A percentile compares a stretch with the other conserved stretches of the same genome.
These are phyloP conservation scores for Parnassius smintheus DNA, from an alignment of 2,888 invertebrate species.

Conservation along the genomic window DNA sequence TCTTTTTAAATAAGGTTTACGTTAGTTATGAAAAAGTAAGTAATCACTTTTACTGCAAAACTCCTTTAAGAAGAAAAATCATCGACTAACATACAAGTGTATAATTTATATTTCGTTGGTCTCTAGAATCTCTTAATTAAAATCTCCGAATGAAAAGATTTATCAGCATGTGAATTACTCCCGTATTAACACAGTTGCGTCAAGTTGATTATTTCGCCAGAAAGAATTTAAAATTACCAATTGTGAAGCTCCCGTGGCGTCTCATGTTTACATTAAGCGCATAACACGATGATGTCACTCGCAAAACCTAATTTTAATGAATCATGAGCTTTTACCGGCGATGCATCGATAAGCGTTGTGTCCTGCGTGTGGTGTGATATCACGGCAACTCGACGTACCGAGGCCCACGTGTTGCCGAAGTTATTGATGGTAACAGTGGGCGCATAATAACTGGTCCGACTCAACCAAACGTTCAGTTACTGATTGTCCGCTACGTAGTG, in stretches of 20 bases:
- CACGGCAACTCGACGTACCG: conserved; percentile 45
- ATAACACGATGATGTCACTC: conserved; percentile 70
- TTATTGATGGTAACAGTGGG: conserved; percentile 73
- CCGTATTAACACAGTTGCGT: background rate
- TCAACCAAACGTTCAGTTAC: conserved; percentile 68
- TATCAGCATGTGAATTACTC: too few species aligned
- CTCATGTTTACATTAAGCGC: conserved; percentile 56
- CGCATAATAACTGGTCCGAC: conserved; percentile 77
- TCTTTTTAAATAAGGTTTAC: too few species aligned
- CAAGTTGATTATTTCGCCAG: conserved; percentile 8
- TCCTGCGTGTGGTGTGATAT: conserved; percentile 61
- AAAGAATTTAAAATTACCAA: conserved; percentile 28
- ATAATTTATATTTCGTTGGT: too few species aligned
- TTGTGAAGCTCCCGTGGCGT: conserved; percentile 33
- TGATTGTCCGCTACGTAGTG: conserved; percentile 66
- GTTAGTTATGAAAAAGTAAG: too few species aligned
- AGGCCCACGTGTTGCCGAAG: conserved; percentile 73
- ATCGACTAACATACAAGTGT: too few species aligned
- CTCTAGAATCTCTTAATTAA: background rate
- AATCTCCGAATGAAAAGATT: background rate
- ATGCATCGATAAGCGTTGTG: conserved; percentile 71
- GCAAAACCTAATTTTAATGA: conserved; percentile 71
- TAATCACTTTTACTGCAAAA: too few species aligned
- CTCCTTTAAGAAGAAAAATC: too few species aligned
- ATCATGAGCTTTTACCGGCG: conserved; percentile 74